Evolutionary conservation across 2,797 vertebrate genomes (phyloP).

Genomic region (Danio tinwini): DNA sequence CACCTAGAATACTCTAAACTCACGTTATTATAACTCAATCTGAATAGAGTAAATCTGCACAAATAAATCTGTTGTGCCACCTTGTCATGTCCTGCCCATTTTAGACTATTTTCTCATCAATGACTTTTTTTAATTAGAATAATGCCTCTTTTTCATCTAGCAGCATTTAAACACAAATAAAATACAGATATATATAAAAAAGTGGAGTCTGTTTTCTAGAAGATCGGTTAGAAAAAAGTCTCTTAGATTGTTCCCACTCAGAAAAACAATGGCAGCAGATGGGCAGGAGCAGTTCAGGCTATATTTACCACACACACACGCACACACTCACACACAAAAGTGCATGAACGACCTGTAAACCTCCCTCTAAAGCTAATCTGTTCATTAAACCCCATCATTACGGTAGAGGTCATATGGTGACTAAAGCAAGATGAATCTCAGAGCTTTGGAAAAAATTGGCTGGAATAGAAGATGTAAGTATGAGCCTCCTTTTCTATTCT

Average conservation of each 20-base stretch:
- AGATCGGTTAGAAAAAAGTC: neutral
- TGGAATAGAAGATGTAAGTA: conserved; percentile 99
- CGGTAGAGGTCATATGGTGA: conserved; percentile 99
- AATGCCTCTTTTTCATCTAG: conserved; percentile 3
- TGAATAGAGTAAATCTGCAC: conserved; percentile 5
- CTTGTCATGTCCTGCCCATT: conserved; percentile 17
- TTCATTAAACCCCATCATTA: conserved; percentile 99
- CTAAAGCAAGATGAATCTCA: conserved; percentile 99
- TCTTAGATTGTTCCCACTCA: neutral
- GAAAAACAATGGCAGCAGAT: neutral
- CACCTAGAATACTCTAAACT: conserved; percentile 13
- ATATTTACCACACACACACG: conserved; percentile 65
- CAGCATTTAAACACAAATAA: neutral
- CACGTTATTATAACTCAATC: conserved; percentile 13
- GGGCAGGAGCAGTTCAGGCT: conserved; percentile 27
- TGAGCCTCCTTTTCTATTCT: conserved; percentile 97
- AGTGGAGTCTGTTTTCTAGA: conserved; percentile 9
- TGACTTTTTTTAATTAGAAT: neutral
- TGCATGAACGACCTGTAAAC: conserved; percentile 99
- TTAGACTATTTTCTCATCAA: neutral
- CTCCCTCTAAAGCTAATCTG: conserved; percentile 99
- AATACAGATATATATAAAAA: neutral
- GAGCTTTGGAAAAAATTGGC: conserved; percentile 99
- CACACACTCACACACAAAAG: conserved; percentile 66
- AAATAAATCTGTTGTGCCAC: neutral